Percentiles rank a stretch among this genome's conserved stretches.
Evolutionary conservation across 2,888 invertebrate species (phyloP).

Genomic region (Tetragnatha montana): DNA sequence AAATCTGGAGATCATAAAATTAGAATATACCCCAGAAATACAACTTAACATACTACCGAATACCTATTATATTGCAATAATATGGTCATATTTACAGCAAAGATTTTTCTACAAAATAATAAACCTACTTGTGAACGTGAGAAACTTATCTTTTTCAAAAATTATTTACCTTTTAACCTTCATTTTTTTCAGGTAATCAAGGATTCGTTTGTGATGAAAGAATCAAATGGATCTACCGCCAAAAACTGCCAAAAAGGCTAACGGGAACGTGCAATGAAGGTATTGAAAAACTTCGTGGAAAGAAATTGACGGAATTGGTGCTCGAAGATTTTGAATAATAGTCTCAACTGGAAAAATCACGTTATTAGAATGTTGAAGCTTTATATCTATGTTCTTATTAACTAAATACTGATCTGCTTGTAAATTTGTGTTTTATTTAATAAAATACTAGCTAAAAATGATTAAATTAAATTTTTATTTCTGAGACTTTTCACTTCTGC

Average conservation of each 20-base stretch:
- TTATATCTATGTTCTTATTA: background rate
- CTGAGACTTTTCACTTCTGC: too few relatives aligned
- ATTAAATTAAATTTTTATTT: too few relatives aligned
- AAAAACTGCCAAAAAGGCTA: conserved; percentile 13
- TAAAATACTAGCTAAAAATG: background rate
- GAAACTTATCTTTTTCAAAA: background rate
- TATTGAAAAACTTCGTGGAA: conserved; percentile 10
- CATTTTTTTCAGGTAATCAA: conserved; percentile 11
- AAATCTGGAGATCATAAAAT: background rate
- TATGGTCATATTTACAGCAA: too few relatives aligned
- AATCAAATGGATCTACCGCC: conserved; percentile 56
- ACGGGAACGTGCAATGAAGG: conserved; percentile 10
- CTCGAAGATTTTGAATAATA: conserved; percentile 53
- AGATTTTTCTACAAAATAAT: background rate
- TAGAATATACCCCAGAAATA: background rate
- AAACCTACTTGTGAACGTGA: background rate
- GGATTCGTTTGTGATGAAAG: conserved; percentile 44
- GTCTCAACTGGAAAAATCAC: background rate
- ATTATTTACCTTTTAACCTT: background rate
- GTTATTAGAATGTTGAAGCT: too few relatives aligned
- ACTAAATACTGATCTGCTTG: background rate
- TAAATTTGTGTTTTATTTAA: background rate
- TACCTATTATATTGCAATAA: too few relatives aligned
- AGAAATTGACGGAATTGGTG: conserved; percentile 12
- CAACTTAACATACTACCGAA: too few relatives aligned